Conservation (phyloP, 2,888 invertebrate genomes). For the Chalcosyrphus nemorum region DNA sequence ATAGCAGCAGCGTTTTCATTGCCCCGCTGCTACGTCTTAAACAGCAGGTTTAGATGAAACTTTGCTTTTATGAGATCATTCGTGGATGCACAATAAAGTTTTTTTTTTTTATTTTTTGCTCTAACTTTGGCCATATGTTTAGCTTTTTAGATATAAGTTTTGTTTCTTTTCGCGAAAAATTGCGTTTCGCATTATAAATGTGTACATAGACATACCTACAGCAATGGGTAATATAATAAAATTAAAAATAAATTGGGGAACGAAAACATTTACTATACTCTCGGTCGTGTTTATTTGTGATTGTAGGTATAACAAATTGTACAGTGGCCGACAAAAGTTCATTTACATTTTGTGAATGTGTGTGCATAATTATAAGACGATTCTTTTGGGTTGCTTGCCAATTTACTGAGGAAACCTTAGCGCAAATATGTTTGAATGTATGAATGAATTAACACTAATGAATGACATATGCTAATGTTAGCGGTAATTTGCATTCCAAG, state of each 20-base stretch:
- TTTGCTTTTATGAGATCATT: conserved; percentile 67
- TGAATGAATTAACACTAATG: neutral
- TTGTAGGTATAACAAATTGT: conserved; percentile 4
- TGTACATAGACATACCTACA: conserved; percentile 4
- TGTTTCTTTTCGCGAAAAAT: conserved; percentile 38
- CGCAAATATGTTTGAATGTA: too few relatives aligned
- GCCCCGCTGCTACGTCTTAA: conserved; percentile 1
- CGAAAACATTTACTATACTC: neutral
- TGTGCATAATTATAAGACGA: too few relatives aligned
- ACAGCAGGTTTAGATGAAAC: conserved; percentile 60
- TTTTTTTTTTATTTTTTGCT: too few relatives aligned
- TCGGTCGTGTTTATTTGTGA: conserved; percentile 1
- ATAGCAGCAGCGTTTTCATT: conserved; percentile 11
- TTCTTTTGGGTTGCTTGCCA: neutral
- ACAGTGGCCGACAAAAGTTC: conserved; percentile 19
- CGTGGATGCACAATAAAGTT: conserved; percentile 53
- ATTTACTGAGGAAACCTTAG: neutral
- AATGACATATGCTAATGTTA: neutral
- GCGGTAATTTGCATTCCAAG: neutral
- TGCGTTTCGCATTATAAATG: conserved; percentile 27
- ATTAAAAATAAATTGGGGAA: conserved; percentile 48
- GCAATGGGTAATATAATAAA: conserved; percentile 26
- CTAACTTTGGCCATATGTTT: conserved; percentile 54
- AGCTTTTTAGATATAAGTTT: conserved; percentile 33
- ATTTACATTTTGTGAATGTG: too few relatives aligned